Conservation (phyloP, 2,113 vertebrate species). For the Menidia beryllina region DNA sequence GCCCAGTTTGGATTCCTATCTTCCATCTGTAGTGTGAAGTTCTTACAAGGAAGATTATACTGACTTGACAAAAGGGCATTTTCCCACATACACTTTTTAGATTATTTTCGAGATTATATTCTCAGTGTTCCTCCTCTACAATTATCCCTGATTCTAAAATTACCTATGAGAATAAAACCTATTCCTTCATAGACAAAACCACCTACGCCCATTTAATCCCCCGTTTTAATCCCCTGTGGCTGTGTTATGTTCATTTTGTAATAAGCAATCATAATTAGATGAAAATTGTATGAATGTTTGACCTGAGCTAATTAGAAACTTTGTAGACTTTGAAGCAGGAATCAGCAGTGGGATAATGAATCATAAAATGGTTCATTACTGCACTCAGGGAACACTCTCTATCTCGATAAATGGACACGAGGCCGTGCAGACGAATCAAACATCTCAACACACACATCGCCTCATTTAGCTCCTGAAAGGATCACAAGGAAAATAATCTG, state of each 20-base stretch:
- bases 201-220: constrained; percentile 59
- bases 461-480: constrained; percentile 79
- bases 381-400: constrained; percentile 80
- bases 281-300: constrained; percentile 82
- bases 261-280: constrained; percentile 81
- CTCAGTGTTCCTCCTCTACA: constrained; percentile 22
- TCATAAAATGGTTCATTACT: constrained; percentile 86
- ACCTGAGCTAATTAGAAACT: constrained; percentile 86
- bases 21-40: constrained; percentile 13
- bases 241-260: constrained; percentile 70
- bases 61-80: constrained; percentile 25
- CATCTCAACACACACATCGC: constrained; percentile 69
- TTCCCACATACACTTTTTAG: constrained; percentile 9
- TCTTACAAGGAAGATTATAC: constrained; percentile 4
- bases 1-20: constrained; percentile 38
- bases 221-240: constrained; percentile 61
- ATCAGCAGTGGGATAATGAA: constrained; percentile 83
- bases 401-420: constrained; percentile 83
- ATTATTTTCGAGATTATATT: constrained; percentile 54
- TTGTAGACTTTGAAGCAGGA: constrained; percentile 82
- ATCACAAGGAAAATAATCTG: constrained; percentile 70
- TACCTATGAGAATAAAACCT: constrained; percentile 28
- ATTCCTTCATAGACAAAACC: constrained; percentile 31
- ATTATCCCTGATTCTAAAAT: constrained; percentile 32
- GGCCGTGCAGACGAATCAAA: constrained; percentile 81